Evolutionary conservation across 2,113 vertebrate genomes (phyloP).

Genomic region (Theristicus caerulescens): DNA sequence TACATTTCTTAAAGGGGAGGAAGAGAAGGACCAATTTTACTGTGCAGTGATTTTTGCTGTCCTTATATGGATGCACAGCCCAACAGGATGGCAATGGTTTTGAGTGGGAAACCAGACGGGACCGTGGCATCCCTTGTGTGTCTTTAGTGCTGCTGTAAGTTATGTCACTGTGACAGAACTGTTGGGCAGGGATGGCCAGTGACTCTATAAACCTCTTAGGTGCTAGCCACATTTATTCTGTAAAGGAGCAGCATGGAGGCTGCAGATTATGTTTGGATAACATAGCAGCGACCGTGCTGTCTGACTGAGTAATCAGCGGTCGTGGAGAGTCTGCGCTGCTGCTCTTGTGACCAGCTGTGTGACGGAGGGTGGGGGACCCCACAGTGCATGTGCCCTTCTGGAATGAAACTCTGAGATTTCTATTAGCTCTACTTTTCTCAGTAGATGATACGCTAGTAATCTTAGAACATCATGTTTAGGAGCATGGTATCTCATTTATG

Average conservation of each 20-base stretch:
- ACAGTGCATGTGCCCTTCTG: not conserved
- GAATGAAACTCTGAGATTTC: not conserved
- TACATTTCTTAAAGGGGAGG: not conserved
- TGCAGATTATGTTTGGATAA: not conserved
- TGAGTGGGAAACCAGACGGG: not conserved
- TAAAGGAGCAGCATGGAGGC: not conserved
- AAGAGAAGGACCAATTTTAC: not conserved
- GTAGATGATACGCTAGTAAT: not conserved
- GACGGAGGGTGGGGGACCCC: not conserved
- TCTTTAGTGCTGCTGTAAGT: not conserved
- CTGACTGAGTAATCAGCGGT: not conserved
- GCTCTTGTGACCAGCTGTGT: not conserved
- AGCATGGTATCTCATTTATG: not conserved
- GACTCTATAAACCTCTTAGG: not conserved
- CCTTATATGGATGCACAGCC: not conserved
- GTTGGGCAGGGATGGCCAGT: not conserved
- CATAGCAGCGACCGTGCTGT: not conserved
- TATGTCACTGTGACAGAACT: not conserved
- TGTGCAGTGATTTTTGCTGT: not conserved
- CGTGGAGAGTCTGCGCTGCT: rapidly evolving
- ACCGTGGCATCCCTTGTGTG: rapidly evolving
- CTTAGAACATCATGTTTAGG: not conserved
- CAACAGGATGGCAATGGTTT: not conserved
- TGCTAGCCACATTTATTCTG: not conserved
- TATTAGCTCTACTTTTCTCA: not conserved